These are phyloP conservation scores for Aphelenchoides fujianensis DNA, from an alignment of 1,140 invertebrate species.

Conservation along the genomic window DNA sequence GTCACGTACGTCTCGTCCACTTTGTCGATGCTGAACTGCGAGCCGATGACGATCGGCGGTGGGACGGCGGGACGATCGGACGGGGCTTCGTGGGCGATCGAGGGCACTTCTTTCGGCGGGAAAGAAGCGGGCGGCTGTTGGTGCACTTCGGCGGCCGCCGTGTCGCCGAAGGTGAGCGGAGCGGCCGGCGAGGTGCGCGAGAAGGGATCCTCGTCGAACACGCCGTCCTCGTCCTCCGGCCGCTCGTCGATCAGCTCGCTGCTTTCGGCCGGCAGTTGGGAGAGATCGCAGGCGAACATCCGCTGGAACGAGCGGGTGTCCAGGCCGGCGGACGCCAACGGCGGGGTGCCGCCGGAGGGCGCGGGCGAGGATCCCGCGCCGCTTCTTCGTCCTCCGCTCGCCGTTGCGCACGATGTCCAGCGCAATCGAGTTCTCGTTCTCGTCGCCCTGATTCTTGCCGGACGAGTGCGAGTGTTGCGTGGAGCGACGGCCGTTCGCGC, in stretches of 20 bases:
- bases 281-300: slow-evolving; percentile 55
- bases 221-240: background rate
- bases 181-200: background rate
- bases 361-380: background rate
- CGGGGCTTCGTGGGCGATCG: background rate
- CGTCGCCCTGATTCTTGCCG: background rate
- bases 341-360: background rate
- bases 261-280: slow-evolving; percentile 51
- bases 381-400: background rate
- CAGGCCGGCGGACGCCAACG: background rate
- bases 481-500: slow-evolving; percentile 15
- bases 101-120: background rate
- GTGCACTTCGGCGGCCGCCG: slow-evolving; percentile 6
- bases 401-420: background rate
- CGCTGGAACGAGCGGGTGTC: slow-evolving; percentile 32
- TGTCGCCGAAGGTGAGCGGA: background rate
- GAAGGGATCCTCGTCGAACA: background rate
- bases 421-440: slow-evolving; percentile 8
- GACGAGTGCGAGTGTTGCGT: background rate
- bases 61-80: background rate
- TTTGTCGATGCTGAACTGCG: slow-evolving; percentile 10
- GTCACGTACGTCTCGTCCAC: background rate
- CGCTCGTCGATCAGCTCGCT: slow-evolving; percentile 25
- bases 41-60: slow-evolving; percentile 6
- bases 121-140: background rate